Evolutionary conservation across 2,888 invertebrate genomes (phyloP).

Genomic region (Trisateles emortualis): DNA sequence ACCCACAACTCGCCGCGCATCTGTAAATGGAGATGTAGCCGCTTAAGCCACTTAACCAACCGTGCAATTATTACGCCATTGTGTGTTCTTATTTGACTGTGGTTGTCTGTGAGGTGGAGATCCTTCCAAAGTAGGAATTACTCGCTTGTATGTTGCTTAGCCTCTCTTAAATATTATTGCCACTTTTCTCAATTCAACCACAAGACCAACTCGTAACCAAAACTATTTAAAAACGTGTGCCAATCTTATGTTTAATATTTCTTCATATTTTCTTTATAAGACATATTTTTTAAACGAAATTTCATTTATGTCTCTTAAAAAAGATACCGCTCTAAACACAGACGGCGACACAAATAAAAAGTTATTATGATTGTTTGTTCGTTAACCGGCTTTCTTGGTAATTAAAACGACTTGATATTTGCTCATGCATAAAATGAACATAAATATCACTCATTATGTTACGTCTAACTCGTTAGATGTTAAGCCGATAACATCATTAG

Average conservation of each 20-base stretch:
- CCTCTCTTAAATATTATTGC: too few relatives aligned
- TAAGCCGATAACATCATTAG: constrained; percentile 21
- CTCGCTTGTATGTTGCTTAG: too few relatives aligned
- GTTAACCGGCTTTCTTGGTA: constrained; percentile 59
- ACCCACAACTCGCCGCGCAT: too few relatives aligned
- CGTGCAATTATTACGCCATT: too few relatives aligned
- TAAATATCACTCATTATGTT: constrained; percentile 65
- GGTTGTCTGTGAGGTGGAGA: too few relatives aligned
- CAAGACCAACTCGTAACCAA: too few relatives aligned
- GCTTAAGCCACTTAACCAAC: too few relatives aligned
- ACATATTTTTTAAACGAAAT: background rate
- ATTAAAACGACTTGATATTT: constrained; percentile 74
- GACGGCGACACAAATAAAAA: constrained; percentile 42
- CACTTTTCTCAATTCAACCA: too few relatives aligned
- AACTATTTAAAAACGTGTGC: too few relatives aligned
- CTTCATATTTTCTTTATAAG: background rate
- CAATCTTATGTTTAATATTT: background rate
- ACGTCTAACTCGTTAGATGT: constrained; percentile 41
- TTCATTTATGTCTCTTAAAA: constrained; percentile 23
- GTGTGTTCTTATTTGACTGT: too few relatives aligned
- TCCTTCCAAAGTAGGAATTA: too few relatives aligned
- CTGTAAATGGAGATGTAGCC: too few relatives aligned
- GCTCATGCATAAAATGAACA: constrained; percentile 74
- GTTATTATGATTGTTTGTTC: constrained; percentile 55
- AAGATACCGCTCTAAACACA: constrained; percentile 29